Evolutionary conservation across 2,113 vertebrate species (phyloP), one percentile per base, ranked within the genome.

Genomic region (Pteropus alecto): DNA sequence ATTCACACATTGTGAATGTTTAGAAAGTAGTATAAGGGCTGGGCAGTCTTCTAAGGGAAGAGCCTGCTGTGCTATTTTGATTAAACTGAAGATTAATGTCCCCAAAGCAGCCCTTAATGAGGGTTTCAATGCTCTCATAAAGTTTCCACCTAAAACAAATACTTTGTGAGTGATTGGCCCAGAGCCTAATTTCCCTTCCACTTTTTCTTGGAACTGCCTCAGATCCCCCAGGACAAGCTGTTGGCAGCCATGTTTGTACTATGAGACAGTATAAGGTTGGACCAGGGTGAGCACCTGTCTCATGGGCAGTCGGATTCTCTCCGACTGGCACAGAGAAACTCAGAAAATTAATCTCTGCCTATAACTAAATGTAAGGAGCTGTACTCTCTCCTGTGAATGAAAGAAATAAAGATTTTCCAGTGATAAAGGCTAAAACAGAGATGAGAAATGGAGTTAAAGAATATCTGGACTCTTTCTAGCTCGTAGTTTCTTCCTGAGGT

Each of bases 101-200:
- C 76, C 74, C 54, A 43, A 63, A 30, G 38, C 38, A 84, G 48
- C 48, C n/a, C 58, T 91, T 56, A 79, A 54, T 61, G 83, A 79
- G 58, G 41, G 11, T 35, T 74, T 84, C 58, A 56, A 51, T 38
- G 26, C 48, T 68, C 51, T 93, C 58, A 68, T 48, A 79, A 83
- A 84, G 73, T 83, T 63, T 61, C 71, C 74, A 93, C 56, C 77
- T 83, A 90, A 74, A 79, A 94, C 51, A 85, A 93, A 81, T 28
- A 41, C n/a, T 91, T n/a, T 15, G 24, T 54, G 51, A 43, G 58
- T 84, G 46, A 65, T 38, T 93, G 92, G 92, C 77, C 76, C 24
- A 81, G 67, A 22, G 81, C 60, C 86, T 46, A 87, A 76, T 28
- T 28, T 14, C n/a, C 12, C 38, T n/a, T 18, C 63, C 14, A 58